Evolutionary conservation across 2,888 invertebrate species (phyloP), one percentile per base, ranked within the genome.

Genomic region (Flabesymbios commensalis): DNA sequence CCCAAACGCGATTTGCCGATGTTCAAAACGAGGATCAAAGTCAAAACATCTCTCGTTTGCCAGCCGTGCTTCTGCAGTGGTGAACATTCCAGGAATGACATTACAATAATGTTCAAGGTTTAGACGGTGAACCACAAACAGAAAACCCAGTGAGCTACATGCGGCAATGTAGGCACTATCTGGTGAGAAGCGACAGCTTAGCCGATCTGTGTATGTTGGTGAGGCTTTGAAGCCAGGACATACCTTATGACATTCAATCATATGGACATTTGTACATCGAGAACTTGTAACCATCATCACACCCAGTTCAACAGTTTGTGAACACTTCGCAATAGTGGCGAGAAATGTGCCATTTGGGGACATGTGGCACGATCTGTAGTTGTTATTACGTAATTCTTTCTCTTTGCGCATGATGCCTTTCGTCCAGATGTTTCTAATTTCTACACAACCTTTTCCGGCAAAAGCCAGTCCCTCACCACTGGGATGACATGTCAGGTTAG

Each of bases 11-110:
- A 45, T 10, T 10, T n/a, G 22, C 22, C 45, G 10, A 24, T 45
- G 10, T 45, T 19, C n/a, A 24, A 45, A 45, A 7, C 45, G 45
- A n/a, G 45, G 45, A 45, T 45, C 45, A 45, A 45, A 45, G 24
- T 45, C 45, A 45, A 45, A 45, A 22, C 45, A 45, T 7, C 45
- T 14, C 22, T 45, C 45, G 24, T 45, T 45, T n/a, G 45, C 14
- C 22, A 45, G 14, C 17, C 7, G 10, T 22, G 22, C 24, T 10
- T n/a, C 24, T 10, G 45, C n/a, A 10, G 10, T 7, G 7, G 10
- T 10, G 10, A 22, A 7, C 10, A 45, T 22, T 10, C 45, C 45
- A 10, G 45, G 45, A 45, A 45, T 22, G 24, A 45, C 24, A 24
- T 19, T 22, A 22, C 45, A 45, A 10, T n/a, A 7, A n/a, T 10